Evolutionary conservation across 2,888 invertebrate genomes (phyloP), one percentile per base, ranked within the genome.

Genomic region (Microdon myrmicae): DNA sequence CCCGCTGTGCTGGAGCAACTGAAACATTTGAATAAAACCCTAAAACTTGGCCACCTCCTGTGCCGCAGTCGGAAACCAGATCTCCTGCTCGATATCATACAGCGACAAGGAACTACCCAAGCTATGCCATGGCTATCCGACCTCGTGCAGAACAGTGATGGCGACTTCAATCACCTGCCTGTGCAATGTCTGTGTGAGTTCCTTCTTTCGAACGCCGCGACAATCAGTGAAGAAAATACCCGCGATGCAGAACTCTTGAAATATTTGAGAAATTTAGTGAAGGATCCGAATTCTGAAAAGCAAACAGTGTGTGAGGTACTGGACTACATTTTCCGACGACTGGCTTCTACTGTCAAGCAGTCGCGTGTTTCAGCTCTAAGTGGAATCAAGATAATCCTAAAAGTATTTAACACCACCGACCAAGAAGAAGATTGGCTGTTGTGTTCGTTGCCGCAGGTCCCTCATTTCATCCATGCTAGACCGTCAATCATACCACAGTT

Each of bases 171-270:
- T 73, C 92, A 95, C 70, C 82, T 98, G 12, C 97, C 97, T 0
- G 95, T 97, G n/a, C 96, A 96, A 75, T 97, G 96, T 75, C 84
- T 98, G 37, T 97, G 97, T 82, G 97, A 97, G 82, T 96, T 96
- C 81, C 83, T 97, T 37, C 84, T 96, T 2, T 86, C 88, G 60
- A 85, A 85, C 45, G 82, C 85, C 0, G 82, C 83, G 2, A 84
- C 85, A 59, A 88, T 88, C 68, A 87, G 87, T 71, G 82, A 86
- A n/a, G 88, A 90, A 47, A 80, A 80, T 44, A 75, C 72, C 19
- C 89, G 90, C 68, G 87, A 90, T 71, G 81, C 81, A 4, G 93
- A 94, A 78, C 81, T 94, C 67, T 79, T 85, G 38, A 81, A 81
- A 12, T 86, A 85, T 73, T 76, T 86, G 64, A 79, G 84, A 0